Percentiles rank a stretch among this genome's conserved stretches.
These are phyloP conservation scores for Atta texana DNA, from an alignment of 1,140 invertebrate species.

Conservation along the genomic window DNA sequence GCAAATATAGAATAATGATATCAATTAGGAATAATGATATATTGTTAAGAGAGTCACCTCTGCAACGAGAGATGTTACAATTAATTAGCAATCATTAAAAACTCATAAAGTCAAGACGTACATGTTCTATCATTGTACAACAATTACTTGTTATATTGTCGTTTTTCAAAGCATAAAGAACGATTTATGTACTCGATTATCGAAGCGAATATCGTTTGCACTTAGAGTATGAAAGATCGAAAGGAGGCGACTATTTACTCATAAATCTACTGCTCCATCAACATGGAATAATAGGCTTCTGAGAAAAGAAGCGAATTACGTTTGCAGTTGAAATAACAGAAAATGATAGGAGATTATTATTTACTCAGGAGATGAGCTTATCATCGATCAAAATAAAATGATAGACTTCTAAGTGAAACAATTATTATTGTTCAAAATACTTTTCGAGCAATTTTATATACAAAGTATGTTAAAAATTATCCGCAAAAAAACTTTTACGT, in stretches of 20 bases:
- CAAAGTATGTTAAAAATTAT: not conserved
- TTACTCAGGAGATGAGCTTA: conserved; percentile 29
- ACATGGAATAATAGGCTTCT: conserved; percentile 56
- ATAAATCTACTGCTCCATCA: conserved; percentile 22
- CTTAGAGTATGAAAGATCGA: conserved; percentile 20
- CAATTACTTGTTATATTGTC: not conserved
- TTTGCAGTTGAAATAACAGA: conserved; percentile 58
- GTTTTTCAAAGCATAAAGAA: not conserved
- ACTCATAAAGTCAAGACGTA: not conserved
- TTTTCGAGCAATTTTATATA: not conserved
- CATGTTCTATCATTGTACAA: not conserved
- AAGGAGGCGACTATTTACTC: conserved; percentile 37
- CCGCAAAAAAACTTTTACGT: not conserved
- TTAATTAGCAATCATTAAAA: conserved; percentile 13
- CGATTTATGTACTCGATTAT: conserved; percentile 19
- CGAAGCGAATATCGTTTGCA: conserved; percentile 9
- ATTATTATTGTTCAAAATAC: conserved; percentile 23
- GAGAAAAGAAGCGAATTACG: conserved; percentile 36
- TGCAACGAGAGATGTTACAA: not conserved
- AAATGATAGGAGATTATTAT: conserved; percentile 43
- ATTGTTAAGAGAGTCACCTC: not conserved
- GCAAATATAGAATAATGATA: not conserved
- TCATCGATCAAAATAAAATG: conserved; percentile 51
- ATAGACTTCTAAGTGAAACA: conserved; percentile 21
- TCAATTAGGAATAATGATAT: not conserved